A percentile compares a stretch with the other conserved stretches of the same genome.
Conservation (phyloP, 2,113 vertebrate genomes). For the Patagioenas fasciata region DNA sequence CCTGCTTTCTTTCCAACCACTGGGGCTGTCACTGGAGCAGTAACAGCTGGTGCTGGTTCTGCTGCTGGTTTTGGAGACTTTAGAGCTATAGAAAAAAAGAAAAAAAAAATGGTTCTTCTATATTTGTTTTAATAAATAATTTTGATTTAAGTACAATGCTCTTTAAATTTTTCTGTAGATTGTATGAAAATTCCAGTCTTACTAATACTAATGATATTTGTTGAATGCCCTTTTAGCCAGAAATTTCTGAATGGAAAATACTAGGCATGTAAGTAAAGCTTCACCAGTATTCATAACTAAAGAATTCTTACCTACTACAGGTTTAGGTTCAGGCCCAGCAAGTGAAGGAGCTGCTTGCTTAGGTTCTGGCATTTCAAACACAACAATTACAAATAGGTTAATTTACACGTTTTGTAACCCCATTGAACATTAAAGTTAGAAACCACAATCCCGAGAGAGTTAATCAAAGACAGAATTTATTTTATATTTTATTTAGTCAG, state of each 20-base stretch:
- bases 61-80: slow-evolving; percentile 72
- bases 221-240: background rate
- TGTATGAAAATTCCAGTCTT: background rate
- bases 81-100: slow-evolving; percentile 65
- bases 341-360: slow-evolving; percentile 67
- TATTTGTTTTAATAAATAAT: background rate
- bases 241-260: background rate
- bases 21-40: slow-evolving; percentile 83
- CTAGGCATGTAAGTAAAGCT: background rate
- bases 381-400: slow-evolving; percentile 61
- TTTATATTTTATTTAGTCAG: background rate
- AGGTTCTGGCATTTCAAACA: slow-evolving; percentile 78
- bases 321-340: slow-evolving; percentile 74
- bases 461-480: background rate
- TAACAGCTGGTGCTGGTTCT: slow-evolving; percentile 73
- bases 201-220: background rate
- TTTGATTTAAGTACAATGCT: background rate
- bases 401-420: background rate
- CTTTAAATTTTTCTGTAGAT: background rate
- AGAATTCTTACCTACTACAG: slow-evolving; percentile 74
- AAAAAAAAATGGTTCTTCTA: background rate
- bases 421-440: background rate
- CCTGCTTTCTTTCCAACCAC: slow-evolving; percentile 92
- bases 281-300: background rate
- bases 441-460: background rate